These are phyloP conservation scores for Gobio occitaniae DNA, from an alignment of 2,797 vertebrate species.

Conservation along the genomic window DNA sequence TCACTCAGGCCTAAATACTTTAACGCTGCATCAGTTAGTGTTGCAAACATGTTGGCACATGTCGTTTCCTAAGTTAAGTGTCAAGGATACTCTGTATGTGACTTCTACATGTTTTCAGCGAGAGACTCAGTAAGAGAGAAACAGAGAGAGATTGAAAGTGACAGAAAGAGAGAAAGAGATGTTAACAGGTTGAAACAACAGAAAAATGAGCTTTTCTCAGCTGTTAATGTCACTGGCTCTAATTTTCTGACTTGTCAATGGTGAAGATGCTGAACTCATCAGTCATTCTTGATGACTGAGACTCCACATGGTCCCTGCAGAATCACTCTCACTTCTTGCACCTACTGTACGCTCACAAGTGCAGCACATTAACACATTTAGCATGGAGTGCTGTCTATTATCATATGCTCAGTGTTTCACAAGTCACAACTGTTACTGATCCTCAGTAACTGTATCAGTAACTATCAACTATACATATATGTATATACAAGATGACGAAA, in stretches of 20 bases:
- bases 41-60: conserved; percentile 23
- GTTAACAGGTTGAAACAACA: conserved; percentile 32
- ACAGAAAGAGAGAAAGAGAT: conserved; percentile 39
- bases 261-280: conserved; percentile 21
- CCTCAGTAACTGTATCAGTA: neutral
- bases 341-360: neutral
- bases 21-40: conserved; percentile 10
- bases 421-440: conserved; percentile 15
- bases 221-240: conserved; percentile 38
- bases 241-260: conserved; percentile 34
- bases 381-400: neutral
- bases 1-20: neutral
- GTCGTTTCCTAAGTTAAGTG: neutral
- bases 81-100: neutral
- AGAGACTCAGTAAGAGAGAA: neutral
- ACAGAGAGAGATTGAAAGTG: conserved; percentile 28
- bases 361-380: conserved; percentile 10
- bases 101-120: neutral
- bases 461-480: neutral
- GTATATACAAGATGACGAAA: neutral
- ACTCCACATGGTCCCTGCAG: conserved; percentile 8
- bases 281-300: conserved; percentile 15
- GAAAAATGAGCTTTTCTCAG: conserved; percentile 36
- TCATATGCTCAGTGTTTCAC: conserved; percentile 21
- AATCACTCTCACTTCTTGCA: conserved; percentile 14